Base-by-base conservation (phyloP, 2,797 vertebrate genomes). In the Tangara arthus region DNA sequence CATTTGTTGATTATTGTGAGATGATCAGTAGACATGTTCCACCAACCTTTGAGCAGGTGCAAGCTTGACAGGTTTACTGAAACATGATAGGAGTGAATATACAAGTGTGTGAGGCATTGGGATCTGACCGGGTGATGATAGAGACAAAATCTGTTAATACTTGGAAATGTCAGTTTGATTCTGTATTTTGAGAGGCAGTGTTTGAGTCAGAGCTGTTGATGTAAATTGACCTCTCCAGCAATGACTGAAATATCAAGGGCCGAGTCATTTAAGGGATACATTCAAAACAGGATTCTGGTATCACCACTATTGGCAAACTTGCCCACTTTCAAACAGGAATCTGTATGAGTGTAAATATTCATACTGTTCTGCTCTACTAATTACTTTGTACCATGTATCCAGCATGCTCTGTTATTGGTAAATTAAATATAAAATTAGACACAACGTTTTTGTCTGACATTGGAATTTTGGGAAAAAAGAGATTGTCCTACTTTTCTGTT, bases 1-100 rank as follows among this genome's bases (percentile, higher is more conserved):
- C 59, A 66, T 49, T 87, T 90, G 65, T 70, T 91, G 69, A 59
- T 88, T 91, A 70, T 93, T 95, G 68, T 89, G 82, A 89, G 65
- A 69, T 2, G 7, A 61, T 78, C 64, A 72, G 57, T 70, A 52
- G 73, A 46, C 20, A 2, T 44, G n/a, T 92, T 87, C 20, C 46
- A 49, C 12, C 16, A 89, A 82, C 75, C 75, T 93, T 87, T 68
- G 83, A 95, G 92, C 92, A 95, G 94, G 75, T 96, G 96, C 81
- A 91, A 68, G 42, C 41, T 35, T 56, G 49, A 56, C 52, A 90
- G 49, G 68, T 93, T 94, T 91, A 78, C 91, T 94, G 80, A 57
- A 90, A 82, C 16, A 32, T 15, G 75, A 56, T 60, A 78, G 82
- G 42, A 73, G 39, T 80, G 82, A 93, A 56, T 46, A n/a, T 4